Evolutionary conservation across 2,113 vertebrate genomes (phyloP).

Genomic region (Saccopteryx leptura): DNA sequence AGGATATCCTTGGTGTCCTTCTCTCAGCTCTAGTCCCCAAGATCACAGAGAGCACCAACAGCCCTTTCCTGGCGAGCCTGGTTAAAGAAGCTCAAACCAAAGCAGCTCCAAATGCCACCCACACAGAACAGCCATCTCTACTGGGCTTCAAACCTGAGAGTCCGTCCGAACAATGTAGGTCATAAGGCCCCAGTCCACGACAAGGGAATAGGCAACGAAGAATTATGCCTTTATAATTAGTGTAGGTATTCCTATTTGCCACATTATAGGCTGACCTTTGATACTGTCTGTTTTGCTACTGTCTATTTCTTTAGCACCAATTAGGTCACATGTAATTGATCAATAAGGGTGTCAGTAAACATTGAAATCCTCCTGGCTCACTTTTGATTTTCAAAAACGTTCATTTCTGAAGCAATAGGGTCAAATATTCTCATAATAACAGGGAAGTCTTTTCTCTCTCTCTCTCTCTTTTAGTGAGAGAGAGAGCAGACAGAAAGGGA

Average conservation of each 20-base stretch:
- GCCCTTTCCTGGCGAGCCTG: background rate
- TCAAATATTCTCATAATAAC: slow-evolving; percentile 16
- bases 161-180: slow-evolving; percentile 70
- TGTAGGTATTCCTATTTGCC: fast-evolving
- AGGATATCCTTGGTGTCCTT: background rate
- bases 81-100: background rate
- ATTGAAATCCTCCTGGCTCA: background rate
- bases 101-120: background rate
- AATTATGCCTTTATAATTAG: background rate
- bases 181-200: background rate
- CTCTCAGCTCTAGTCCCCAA: slow-evolving; percentile 68
- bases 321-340: background rate
- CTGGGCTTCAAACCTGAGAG: slow-evolving; percentile 1
- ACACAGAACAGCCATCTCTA: slow-evolving; percentile 7
- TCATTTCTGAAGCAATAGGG: background rate
- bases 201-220: no score
- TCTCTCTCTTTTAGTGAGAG: no score
- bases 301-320: background rate
- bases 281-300: background rate
- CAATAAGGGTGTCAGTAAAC: background rate
- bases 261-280: fast-evolving
- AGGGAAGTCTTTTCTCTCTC: background rate
- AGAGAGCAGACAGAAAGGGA: no score
- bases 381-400: background rate
- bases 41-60: slow-evolving; percentile 58